Conservation (phyloP, 92 coral and sea anemone species). For the Porites cylindrica region DNA sequence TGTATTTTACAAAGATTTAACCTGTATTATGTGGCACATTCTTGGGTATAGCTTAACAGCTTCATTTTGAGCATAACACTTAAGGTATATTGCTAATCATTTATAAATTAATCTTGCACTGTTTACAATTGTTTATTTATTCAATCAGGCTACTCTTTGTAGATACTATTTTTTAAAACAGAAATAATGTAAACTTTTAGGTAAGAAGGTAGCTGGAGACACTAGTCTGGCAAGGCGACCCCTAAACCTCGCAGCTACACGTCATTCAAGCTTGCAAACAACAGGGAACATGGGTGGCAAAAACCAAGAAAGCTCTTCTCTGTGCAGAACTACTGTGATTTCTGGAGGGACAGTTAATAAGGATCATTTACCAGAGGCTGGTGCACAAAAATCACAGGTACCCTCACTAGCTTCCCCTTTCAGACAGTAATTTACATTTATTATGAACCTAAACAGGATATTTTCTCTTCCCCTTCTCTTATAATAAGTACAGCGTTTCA, state of each 20-base stretch:
- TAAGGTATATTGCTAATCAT: no score
- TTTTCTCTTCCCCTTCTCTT: no score
- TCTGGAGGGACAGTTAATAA: neutral
- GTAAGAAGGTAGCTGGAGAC: slow-evolving; percentile 30
- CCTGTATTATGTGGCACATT: no score
- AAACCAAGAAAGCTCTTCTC: slow-evolving; percentile 18
- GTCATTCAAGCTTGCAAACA: slow-evolving; percentile 18
- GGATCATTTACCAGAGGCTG: slow-evolving; percentile 26
- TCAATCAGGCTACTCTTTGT: no score
- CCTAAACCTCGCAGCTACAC: slow-evolving; percentile 17
- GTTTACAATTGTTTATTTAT: no score
- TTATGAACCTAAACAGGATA: neutral
- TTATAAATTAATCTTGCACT: no score
- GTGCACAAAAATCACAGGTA: slow-evolving; percentile 13
- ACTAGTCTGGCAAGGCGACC: neutral
- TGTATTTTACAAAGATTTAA: no score
- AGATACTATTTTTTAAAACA: no score
- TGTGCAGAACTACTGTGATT: neutral
- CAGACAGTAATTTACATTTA: neutral
- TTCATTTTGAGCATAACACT: no score
- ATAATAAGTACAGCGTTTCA: no score
- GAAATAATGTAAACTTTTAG: neutral
- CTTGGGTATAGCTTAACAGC: no score
- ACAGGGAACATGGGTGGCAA: slow-evolving; percentile 22
- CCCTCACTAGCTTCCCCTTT: neutral